Conservation (phyloP, 2,888 invertebrate species). For the Acrobeloides nanus region DNA sequence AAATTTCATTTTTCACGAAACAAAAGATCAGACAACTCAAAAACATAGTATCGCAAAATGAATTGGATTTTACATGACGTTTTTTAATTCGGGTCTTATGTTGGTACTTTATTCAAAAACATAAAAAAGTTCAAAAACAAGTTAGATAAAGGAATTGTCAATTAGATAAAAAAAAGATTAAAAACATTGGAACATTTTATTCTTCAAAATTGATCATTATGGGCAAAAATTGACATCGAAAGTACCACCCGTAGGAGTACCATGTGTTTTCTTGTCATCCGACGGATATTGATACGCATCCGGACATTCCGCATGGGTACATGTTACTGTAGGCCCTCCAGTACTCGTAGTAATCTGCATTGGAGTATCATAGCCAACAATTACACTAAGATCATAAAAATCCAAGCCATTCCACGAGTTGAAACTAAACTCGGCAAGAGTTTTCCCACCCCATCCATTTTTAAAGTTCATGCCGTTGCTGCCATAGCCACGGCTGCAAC, state of each 20-base stretch:
- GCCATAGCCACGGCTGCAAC: too few relatives aligned
- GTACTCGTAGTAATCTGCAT: slow-evolving; percentile 14
- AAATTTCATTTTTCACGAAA: too few relatives aligned
- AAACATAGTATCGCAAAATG: too few relatives aligned
- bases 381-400: slow-evolving; percentile 16
- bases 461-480: slow-evolving; percentile 19
- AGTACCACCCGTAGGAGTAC: slow-evolving; percentile 1
- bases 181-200: too few relatives aligned
- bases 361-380: slow-evolving; percentile 14
- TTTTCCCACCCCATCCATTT: slow-evolving; percentile 17
- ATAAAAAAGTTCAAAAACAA: too few relatives aligned
- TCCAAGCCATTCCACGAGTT: slow-evolving; percentile 17
- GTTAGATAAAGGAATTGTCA: too few relatives aligned
- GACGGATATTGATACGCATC: slow-evolving; percentile 8
- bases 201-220: too few relatives aligned
- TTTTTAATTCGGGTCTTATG: too few relatives aligned
- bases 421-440: slow-evolving; percentile 16
- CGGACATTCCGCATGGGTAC: slow-evolving; percentile 1
- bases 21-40: too few relatives aligned
- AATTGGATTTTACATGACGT: too few relatives aligned
- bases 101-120: too few relatives aligned
- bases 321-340: slow-evolving; percentile 15
- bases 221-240: slow-evolving; percentile 6
- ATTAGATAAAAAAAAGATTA: too few relatives aligned
- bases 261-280: slow-evolving; percentile 11